Conservation (phyloP, 1,140 invertebrate species). For the Lordiphosa collinella region DNA sequence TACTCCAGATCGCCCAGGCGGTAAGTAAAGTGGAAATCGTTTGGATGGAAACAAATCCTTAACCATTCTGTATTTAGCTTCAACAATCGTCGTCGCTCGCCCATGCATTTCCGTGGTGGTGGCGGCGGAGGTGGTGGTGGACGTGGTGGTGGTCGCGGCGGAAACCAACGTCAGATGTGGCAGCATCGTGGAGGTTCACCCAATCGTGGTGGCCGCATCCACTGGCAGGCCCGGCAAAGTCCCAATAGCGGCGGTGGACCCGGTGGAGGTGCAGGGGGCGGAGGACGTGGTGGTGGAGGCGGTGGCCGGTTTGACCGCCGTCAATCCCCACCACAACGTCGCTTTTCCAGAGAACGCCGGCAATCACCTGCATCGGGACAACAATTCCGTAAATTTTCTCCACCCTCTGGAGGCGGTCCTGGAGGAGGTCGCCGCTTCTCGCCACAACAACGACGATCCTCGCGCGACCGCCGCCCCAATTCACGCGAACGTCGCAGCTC, state of each 20-base stretch:
- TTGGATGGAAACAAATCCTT: background rate
- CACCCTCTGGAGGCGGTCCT: slow-evolving; percentile 29
- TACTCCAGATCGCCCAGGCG: slow-evolving; percentile 72
- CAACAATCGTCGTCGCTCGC: slow-evolving; percentile 69
- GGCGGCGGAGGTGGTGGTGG: slow-evolving; percentile 43
- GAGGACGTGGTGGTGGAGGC: slow-evolving; percentile 38
- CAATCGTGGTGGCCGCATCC: slow-evolving; percentile 53
- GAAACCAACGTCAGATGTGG: slow-evolving; percentile 41
- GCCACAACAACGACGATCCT: slow-evolving; percentile 39
- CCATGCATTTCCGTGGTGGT: slow-evolving; percentile 67
- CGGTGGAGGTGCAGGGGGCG: slow-evolving; percentile 37
- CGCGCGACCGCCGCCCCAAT: slow-evolving; percentile 38
- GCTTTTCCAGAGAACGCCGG: slow-evolving; percentile 65
- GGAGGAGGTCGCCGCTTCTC: slow-evolving; percentile 52
- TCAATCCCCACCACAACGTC: slow-evolving; percentile 53
- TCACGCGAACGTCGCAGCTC: slow-evolving; percentile 56
- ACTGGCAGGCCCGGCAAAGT: slow-evolving; percentile 63
- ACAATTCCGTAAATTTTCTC: slow-evolving; percentile 68
- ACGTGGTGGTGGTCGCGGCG: slow-evolving; percentile 35
- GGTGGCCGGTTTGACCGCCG: slow-evolving; percentile 65
- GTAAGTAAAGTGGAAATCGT: slow-evolving; percentile 22
- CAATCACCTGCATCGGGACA: slow-evolving; percentile 57
- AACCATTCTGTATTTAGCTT: slow-evolving; percentile 33
- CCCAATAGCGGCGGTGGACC: slow-evolving; percentile 40
- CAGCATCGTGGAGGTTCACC: slow-evolving; percentile 46